Evolutionary conservation across 2,113 vertebrate genomes (phyloP).

Genomic region (Colius striatus): DNA sequence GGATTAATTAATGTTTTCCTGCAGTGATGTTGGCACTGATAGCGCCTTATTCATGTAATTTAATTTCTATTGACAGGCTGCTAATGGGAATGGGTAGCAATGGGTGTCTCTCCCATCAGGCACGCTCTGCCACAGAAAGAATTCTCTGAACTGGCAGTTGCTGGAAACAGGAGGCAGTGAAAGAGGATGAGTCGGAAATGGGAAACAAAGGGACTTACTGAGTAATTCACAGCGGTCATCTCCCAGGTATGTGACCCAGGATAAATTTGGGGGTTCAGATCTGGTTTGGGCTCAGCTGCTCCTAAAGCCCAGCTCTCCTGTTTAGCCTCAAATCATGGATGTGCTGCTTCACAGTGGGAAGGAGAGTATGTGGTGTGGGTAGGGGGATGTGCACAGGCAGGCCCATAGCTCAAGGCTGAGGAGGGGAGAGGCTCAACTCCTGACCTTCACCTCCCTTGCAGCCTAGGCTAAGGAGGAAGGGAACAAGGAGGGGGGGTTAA

Average conservation of each 20-base stretch:
- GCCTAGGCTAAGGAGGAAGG: not conserved
- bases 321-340: not conserved
- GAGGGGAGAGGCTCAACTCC: not conserved
- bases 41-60: constrained; percentile 69
- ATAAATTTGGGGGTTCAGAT: not conserved
- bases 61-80: constrained; percentile 74
- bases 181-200: constrained; percentile 4
- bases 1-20: constrained; percentile 77
- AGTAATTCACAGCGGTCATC: not conserved
- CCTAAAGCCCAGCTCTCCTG: not conserved
- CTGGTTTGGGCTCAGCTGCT: not conserved
- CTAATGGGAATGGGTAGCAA: constrained; percentile 70
- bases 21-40: constrained; percentile 71
- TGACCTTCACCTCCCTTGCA: rapidly evolving
- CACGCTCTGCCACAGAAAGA: constrained; percentile 31
- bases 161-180: not conserved
- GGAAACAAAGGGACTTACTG: constrained; percentile 13
- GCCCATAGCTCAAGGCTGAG: not conserved
- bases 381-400: not conserved
- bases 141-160: constrained; percentile 32
- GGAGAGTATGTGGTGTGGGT: not conserved
- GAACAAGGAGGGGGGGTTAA: not conserved
- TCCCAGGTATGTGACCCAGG: not conserved
- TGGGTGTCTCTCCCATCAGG: constrained; percentile 65
- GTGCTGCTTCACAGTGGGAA: not conserved